A percentile compares a stretch with the other conserved stretches of the same genome.
Conservation (phyloP, 1,140 invertebrate species). For the Gryon sp. region DNA sequence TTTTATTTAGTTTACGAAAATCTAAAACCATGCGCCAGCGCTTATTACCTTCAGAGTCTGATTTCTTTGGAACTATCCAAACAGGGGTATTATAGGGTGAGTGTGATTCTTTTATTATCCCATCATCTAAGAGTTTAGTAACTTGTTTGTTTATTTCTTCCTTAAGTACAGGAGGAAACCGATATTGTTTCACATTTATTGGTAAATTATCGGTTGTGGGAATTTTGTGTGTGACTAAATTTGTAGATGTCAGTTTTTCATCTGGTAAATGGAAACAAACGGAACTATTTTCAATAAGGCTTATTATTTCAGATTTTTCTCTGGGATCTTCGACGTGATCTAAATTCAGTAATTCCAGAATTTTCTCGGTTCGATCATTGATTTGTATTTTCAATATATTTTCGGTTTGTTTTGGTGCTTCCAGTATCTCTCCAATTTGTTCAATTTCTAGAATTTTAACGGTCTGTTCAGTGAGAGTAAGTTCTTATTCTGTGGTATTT, state of each 20-base stretch:
- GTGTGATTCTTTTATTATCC: not conserved
- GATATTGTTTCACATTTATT: not conserved
- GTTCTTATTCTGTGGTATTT: not conserved
- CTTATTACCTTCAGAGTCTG: not conserved
- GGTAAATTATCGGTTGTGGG: not conserved
- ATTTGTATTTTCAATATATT: not conserved
- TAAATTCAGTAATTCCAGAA: not conserved
- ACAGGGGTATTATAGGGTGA: not conserved
- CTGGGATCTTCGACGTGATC: not conserved
- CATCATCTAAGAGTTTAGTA: not conserved
- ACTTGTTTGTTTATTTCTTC: slow-evolving; percentile 1
- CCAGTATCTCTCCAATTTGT: not conserved
- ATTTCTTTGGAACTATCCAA: slow-evolving; percentile 7
- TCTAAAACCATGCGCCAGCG: not conserved
- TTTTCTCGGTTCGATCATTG: not conserved
- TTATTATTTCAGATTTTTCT: not conserved
- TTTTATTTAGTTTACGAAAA: slow-evolving; percentile 2
- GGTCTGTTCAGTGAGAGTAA: too few relatives aligned
- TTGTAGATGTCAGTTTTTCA: not conserved
- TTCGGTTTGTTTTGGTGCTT: not conserved
- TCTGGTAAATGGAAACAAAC: not conserved
- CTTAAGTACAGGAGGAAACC: not conserved
- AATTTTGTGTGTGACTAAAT: not conserved
- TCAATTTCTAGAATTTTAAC: not conserved
- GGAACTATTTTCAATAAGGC: not conserved